These are phyloP conservation scores for Proctacanthus coquilletti DNA, from an alignment of 1,140 invertebrate species.

Conservation along the genomic window DNA sequence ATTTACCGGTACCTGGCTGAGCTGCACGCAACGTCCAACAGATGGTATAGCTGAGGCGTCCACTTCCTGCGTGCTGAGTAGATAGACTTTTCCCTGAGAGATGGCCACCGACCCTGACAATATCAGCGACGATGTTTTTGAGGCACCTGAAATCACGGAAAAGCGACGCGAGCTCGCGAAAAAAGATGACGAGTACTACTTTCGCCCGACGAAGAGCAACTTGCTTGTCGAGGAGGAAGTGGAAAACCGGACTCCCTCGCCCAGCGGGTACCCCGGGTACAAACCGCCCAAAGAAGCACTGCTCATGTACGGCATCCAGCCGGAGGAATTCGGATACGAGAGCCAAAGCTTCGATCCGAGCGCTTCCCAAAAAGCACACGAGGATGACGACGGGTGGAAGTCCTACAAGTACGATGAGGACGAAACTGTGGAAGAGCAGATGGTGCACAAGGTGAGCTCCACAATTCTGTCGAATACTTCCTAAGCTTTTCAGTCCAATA, in stretches of 20 bases:
- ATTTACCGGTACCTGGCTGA: too few relatives aligned
- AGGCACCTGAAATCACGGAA: constrained; percentile 32
- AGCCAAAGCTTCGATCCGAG: too few relatives aligned
- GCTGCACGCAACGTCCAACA: too few relatives aligned
- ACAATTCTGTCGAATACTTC: too few relatives aligned
- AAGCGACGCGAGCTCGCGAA: constrained; percentile 13
- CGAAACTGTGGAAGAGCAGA: constrained; percentile 22
- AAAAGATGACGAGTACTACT: constrained; percentile 2
- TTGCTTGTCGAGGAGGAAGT: not conserved
- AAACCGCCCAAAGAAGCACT: constrained; percentile 52
- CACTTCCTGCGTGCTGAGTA: too few relatives aligned
- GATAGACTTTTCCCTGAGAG: too few relatives aligned
- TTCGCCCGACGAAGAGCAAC: not conserved
- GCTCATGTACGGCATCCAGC: constrained; percentile 30
- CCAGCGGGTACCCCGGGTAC: constrained; percentile 64
- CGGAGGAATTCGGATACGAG: too few relatives aligned
- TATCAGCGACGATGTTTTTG: constrained; percentile 69
- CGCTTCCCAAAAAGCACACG: constrained; percentile 8
- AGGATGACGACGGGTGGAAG: constrained; percentile 25
- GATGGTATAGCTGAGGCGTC: too few relatives aligned
- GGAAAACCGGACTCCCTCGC: constrained; percentile 41
- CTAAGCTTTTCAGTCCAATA: too few relatives aligned
- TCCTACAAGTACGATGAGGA: constrained; percentile 26
- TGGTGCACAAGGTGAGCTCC: constrained; percentile 21
- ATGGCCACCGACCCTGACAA: constrained; percentile 36